Conservation (phyloP, 1,140 invertebrate species). For the Apocrypta bakeri region DNA sequence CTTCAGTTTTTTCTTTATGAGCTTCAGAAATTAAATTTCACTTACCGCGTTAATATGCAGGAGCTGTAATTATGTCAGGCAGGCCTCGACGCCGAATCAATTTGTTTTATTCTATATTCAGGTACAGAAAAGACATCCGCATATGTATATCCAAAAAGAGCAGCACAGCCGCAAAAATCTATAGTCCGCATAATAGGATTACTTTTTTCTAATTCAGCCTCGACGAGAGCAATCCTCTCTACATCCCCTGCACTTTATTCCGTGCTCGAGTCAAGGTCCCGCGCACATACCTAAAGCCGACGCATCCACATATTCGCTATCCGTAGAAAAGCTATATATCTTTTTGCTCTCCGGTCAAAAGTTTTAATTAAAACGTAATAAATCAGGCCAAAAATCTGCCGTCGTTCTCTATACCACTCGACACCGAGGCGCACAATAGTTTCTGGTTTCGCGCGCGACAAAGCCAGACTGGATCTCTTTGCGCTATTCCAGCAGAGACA, state of each 20-base stretch:
- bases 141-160: neutral
- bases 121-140: no score
- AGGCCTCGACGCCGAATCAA: no score
- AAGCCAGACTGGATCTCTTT: conserved; percentile 38
- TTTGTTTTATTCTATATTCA: neutral
- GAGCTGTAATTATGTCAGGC: no score
- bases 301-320: neutral
- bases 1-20: conserved; percentile 3
- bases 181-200: conserved; percentile 15
- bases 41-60: neutral
- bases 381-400: conserved; percentile 32
- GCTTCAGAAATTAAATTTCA: conserved; percentile 17
- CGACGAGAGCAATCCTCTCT: neutral
- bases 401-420: neutral
- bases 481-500: conserved; percentile 13
- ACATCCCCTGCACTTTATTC: neutral
- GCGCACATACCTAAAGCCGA: neutral
- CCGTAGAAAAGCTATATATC: neutral
- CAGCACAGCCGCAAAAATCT: neutral
- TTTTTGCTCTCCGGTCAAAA: neutral
- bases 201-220: conserved; percentile 15
- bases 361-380: conserved; percentile 49
- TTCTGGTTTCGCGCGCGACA: conserved; percentile 54
- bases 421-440: conserved; percentile 21
- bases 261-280: neutral